A percentile compares a stretch with the other conserved stretches of the same genome.
These are phyloP conservation scores for Trematomus loennbergii DNA, from an alignment of 2,113 vertebrate genomes.

Conservation along the genomic window DNA sequence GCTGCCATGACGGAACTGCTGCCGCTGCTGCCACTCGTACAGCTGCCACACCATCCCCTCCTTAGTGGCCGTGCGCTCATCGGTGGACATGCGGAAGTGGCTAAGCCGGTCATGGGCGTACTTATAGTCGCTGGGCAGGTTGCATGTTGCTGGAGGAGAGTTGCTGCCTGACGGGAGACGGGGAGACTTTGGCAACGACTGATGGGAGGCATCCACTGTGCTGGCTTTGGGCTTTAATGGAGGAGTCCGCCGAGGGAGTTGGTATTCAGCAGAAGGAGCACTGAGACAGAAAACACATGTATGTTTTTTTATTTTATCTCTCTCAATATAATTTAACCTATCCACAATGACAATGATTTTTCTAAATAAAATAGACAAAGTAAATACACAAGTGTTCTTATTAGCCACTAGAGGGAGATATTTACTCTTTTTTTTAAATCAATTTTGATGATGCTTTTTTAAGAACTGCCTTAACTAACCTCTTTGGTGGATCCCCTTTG, in stretches of 20 bases:
- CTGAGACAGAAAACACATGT: slow-evolving; percentile 71
- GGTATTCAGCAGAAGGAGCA: slow-evolving; percentile 84
- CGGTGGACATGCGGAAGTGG: slow-evolving; percentile 96
- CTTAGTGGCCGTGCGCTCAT: slow-evolving; percentile 92
- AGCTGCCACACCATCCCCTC: slow-evolving; percentile 99
- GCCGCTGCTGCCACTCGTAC: slow-evolving; percentile 98
- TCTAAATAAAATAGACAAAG: background rate
- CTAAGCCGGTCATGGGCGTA: slow-evolving; percentile 96
- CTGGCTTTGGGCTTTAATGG: slow-evolving; percentile 86
- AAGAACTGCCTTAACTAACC: slow-evolving; percentile 83
- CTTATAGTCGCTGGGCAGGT: slow-evolving; percentile 97
- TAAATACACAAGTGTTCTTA: slow-evolving; percentile 3
- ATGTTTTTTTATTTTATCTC: background rate
- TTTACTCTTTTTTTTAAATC: slow-evolving; percentile 19
- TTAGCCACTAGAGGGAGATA: slow-evolving; percentile 70
- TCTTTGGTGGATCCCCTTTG: slow-evolving; percentile 90
- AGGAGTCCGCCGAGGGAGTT: slow-evolving; percentile 87
- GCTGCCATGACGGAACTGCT: slow-evolving; percentile 97
- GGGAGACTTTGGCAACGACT: slow-evolving; percentile 93
- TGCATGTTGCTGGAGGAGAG: slow-evolving; percentile 86
- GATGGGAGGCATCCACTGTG: slow-evolving; percentile 88
- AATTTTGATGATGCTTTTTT: slow-evolving; percentile 7
- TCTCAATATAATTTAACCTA: background rate
- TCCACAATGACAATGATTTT: background rate
- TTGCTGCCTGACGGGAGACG: slow-evolving; percentile 86